phyloP scores from a whole-genome alignment of 2,797 vertebrate genomes.

The Hephaestus fuliginosus region DNA sequence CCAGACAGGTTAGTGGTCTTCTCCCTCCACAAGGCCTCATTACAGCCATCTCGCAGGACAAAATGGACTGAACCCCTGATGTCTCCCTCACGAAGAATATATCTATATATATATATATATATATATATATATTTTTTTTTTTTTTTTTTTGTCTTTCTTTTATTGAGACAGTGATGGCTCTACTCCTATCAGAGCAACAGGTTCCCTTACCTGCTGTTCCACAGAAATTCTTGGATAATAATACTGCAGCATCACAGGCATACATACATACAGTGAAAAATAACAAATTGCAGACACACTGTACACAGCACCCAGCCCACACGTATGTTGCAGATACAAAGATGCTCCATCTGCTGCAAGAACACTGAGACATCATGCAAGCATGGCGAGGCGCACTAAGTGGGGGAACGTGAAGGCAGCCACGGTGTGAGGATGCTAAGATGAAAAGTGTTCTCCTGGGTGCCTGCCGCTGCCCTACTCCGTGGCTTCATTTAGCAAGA shows the following conservation, averaged over 20 bases:
- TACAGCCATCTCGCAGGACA: conserved; percentile 38
- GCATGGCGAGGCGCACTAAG: conserved; percentile 5
- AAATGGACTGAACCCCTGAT: conserved; percentile 30
- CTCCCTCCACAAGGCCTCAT: conserved; percentile 57
- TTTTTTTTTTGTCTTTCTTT: conserved; percentile 2
- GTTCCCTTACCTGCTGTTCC: conserved; percentile 58
- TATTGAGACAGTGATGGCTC: conserved; percentile 63
- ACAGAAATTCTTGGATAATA: neutral
- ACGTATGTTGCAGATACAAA: conserved; percentile 25
- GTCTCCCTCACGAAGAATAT: conserved; percentile 24
- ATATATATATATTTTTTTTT: neutral
- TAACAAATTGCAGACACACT: conserved; percentile 19
- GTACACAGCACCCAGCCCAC: conserved; percentile 26
- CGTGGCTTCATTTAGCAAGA: conserved; percentile 59
- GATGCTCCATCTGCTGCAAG: conserved; percentile 40
- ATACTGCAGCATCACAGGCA: neutral
- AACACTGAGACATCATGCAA: conserved; percentile 26
- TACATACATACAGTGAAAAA: conserved; percentile 3
- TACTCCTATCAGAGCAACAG: conserved; percentile 48
- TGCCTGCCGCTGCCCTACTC: conserved; percentile 28
- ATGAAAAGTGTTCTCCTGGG: conserved; percentile 55
- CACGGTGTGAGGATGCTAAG: conserved; percentile 17
- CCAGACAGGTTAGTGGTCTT: conserved; percentile 49
- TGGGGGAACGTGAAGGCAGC: conserved; percentile 39
- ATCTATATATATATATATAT: neutral